These are phyloP conservation scores for Andrena trimmerana DNA, from an alignment of 2,888 invertebrate genomes.

Conservation along the genomic window DNA sequence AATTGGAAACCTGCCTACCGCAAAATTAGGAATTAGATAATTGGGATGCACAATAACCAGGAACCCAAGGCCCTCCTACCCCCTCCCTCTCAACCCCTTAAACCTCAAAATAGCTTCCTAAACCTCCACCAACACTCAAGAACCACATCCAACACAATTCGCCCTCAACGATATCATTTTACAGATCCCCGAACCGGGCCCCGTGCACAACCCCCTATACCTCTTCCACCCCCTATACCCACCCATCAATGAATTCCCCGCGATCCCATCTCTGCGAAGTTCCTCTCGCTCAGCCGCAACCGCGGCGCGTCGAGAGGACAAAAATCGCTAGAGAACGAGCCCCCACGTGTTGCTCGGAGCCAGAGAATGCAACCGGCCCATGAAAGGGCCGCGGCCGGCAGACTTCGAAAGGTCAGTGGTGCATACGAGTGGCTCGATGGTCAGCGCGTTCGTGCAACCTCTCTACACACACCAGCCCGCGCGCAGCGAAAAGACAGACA, in stretches of 20 bases:
- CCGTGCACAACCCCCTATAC: too few relatives aligned
- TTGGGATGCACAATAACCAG: too few relatives aligned
- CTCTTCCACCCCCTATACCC: not conserved
- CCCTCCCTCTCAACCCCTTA: too few relatives aligned
- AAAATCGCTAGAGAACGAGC: conserved; percentile 39
- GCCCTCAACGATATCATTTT: too few relatives aligned
- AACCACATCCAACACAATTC: too few relatives aligned
- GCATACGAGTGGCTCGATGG: conserved; percentile 52
- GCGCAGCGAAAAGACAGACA: not conserved
- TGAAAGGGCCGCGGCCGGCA: conserved; percentile 48
- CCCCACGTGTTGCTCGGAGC: conserved; percentile 54
- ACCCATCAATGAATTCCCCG: conserved; percentile 25
- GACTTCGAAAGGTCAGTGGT: conserved; percentile 59
- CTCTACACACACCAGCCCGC: not conserved
- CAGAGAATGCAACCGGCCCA: conserved; percentile 46
- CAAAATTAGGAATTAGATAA: too few relatives aligned
- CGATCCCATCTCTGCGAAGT: not conserved
- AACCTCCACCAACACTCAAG: too few relatives aligned
- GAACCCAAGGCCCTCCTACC: too few relatives aligned
- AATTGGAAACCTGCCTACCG: too few relatives aligned
- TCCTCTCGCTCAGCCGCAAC: conserved; percentile 41
- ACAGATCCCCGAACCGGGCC: too few relatives aligned
- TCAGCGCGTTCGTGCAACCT: conserved; percentile 11
- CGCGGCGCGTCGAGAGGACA: conserved; percentile 30
- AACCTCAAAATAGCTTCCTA: too few relatives aligned